Evolutionary conservation across 2,113 vertebrate genomes (phyloP), one percentile per base, ranked within the genome.

Genomic region (Dipodomys stephensi): DNA sequence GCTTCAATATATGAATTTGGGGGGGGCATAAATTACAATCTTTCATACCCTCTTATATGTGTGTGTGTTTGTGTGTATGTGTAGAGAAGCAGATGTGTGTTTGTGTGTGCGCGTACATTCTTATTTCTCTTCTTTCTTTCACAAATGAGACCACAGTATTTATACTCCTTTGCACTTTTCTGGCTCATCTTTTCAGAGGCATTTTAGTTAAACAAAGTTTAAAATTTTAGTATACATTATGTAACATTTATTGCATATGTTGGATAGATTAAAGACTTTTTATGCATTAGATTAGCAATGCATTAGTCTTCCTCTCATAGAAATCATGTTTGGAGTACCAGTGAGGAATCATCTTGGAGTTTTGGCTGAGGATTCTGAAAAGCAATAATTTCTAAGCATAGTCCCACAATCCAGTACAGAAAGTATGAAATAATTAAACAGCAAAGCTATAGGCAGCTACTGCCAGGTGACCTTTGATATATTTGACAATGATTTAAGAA

Each of bases 191-290:
- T 89, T n/a, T 8, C 19, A 78, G 72, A 90, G 68, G 7, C 20
- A 67, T 84, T 92, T 94, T 91, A 76, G 32, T 91, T 72, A 85
- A 76, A 88, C 76, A 84, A 1, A 0, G 35, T 68, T 93, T 87
- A 85, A 65, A 57, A 78, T 92, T 87, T 92, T 95, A 39, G 60
- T 78, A 60, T 77, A 76, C 9, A 91, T 96, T 81, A 95, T 88
- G 27, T 69, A 96, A 95, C 94, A 95, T 95, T 83, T 96, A 53
- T 97, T 95, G 49, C 30, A 71, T 93, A 95, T 68, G 83, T 94
- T 92, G 69, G 96, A 95, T 32, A 90, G 71, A 95, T 85, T 96
- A 79, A 44, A 60, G 81, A 92, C 78, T 90, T 90, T 67, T 57
- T 77, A 35, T 78, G 32, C 30, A 35, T 28, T 78, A 32, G 27